phyloP scores from a whole-genome alignment of 2,797 vertebrate species.

The Pseudocheirus occidentalis region DNA sequence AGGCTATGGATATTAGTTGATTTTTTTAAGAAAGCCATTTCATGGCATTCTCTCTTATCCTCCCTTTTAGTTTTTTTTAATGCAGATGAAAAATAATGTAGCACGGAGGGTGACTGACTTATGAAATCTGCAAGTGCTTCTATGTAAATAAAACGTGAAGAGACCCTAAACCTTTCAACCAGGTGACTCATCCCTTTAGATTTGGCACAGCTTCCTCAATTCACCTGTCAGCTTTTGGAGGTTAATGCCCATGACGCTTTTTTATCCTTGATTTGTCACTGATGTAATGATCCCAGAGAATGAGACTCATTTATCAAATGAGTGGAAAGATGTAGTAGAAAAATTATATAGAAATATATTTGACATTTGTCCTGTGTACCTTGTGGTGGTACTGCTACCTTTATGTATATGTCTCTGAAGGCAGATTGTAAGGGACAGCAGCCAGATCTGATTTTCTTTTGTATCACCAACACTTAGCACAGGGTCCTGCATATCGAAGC shows the following conservation, averaged over 20 bases:
- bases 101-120: not conserved
- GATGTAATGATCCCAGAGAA: not conserved
- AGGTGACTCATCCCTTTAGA: not conserved
- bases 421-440: not conserved
- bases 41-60: not conserved
- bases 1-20: not conserved
- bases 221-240: not conserved
- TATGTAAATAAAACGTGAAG: not conserved
- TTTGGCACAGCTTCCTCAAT: not conserved
- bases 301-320: not conserved
- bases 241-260: constrained; percentile 1
- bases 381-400: not conserved
- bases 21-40: not conserved
- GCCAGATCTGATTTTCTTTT: not conserved
- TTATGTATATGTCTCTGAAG: not conserved
- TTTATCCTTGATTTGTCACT: not conserved
- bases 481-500: not conserved
- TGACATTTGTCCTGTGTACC: not conserved
- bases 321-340: not conserved
- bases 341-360: not conserved
- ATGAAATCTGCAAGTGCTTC: not conserved
- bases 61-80: not conserved
- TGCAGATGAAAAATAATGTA: not conserved
- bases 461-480: not conserved
- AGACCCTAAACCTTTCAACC: not conserved